Conservation (phyloP, 2,888 invertebrate species). For the Drosophila incognita region DNA sequence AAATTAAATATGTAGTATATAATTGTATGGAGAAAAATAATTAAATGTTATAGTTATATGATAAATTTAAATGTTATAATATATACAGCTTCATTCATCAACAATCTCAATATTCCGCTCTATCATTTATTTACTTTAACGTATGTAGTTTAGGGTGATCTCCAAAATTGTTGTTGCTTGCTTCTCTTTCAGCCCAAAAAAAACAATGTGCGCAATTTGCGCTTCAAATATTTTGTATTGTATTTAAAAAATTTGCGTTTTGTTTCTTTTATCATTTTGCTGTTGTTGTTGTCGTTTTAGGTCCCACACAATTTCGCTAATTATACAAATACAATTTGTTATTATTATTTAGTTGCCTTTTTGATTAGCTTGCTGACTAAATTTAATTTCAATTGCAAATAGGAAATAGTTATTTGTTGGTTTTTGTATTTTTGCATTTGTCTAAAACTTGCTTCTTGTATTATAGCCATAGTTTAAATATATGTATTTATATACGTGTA, state of each 20-base stretch:
- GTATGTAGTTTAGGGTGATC: slow-evolving; percentile 27
- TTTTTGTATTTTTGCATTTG: slow-evolving; percentile 42
- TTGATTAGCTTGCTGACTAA: slow-evolving; percentile 74
- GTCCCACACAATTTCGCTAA: slow-evolving; percentile 78
- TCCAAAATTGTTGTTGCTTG: slow-evolving; percentile 26
- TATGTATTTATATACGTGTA: slow-evolving; percentile 26
- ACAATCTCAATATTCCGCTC: slow-evolving; percentile 60
- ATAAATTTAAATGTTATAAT: slow-evolving; percentile 74
- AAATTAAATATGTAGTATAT: slow-evolving; percentile 61
- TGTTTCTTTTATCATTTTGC: slow-evolving; percentile 23
- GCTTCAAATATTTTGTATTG: slow-evolving; percentile 9
- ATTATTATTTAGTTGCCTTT: slow-evolving; percentile 57
- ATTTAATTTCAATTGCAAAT: slow-evolving; percentile 73
- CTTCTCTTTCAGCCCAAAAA: slow-evolving; percentile 44
- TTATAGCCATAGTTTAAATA: slow-evolving; percentile 45
- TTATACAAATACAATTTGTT: slow-evolving; percentile 63
- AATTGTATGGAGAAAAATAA: slow-evolving; percentile 70
- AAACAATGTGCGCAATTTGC: slow-evolving; percentile 40
- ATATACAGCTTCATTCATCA: slow-evolving; percentile 74
- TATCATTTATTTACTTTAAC: slow-evolving; percentile 32
- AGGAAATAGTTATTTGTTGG: slow-evolving; percentile 58
- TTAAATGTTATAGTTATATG: slow-evolving; percentile 68
- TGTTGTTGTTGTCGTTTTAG: slow-evolving; percentile 57
- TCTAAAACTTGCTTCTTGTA: slow-evolving; percentile 50
- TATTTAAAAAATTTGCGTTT: slow-evolving; percentile 8